phyloP scores from a whole-genome alignment of 2,888 invertebrate species.

The Phaonia tiefii region DNA sequence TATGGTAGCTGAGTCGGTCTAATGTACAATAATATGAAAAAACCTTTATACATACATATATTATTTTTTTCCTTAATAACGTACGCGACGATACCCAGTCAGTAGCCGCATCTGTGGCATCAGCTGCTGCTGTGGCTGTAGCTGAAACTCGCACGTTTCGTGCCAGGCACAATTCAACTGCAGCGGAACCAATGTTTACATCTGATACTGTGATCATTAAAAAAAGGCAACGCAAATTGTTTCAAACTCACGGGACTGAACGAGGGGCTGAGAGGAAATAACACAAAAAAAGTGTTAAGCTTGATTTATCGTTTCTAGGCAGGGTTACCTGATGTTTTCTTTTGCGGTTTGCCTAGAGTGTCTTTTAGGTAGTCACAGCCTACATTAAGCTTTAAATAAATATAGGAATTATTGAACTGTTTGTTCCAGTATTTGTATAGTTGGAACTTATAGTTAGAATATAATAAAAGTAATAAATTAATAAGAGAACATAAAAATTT shows the following conservation, averaged over 20 bases:
- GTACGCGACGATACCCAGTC: background rate
- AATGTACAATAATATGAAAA: too few relatives aligned
- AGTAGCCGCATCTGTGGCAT: slow-evolving; percentile 17
- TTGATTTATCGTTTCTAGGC: background rate
- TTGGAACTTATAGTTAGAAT: too few relatives aligned
- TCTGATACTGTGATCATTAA: slow-evolving; percentile 23
- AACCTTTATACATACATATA: too few relatives aligned
- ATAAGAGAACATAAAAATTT: too few relatives aligned
- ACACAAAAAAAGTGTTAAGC: slow-evolving; percentile 9
- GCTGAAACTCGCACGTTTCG: slow-evolving; percentile 62
- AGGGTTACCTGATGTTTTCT: background rate
- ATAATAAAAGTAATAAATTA: too few relatives aligned
- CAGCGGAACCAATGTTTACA: slow-evolving; percentile 54
- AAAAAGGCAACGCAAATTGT: slow-evolving; percentile 29
- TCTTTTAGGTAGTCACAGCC: too few relatives aligned
- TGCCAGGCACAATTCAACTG: slow-evolving; percentile 63
- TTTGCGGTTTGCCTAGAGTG: background rate
- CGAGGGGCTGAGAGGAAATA: background rate
- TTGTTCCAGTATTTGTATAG: too few relatives aligned
- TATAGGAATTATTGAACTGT: too few relatives aligned
- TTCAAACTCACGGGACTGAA: background rate
- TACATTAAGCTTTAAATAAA: too few relatives aligned
- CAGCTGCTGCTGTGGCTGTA: background rate
- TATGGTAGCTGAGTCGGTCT: too few relatives aligned
- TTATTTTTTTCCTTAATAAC: slow-evolving; percentile 11